Evolutionary conservation across 53 echinoderm and acorn worm genomes (phyloP).

Genomic region (Astropecten irregularis): DNA sequence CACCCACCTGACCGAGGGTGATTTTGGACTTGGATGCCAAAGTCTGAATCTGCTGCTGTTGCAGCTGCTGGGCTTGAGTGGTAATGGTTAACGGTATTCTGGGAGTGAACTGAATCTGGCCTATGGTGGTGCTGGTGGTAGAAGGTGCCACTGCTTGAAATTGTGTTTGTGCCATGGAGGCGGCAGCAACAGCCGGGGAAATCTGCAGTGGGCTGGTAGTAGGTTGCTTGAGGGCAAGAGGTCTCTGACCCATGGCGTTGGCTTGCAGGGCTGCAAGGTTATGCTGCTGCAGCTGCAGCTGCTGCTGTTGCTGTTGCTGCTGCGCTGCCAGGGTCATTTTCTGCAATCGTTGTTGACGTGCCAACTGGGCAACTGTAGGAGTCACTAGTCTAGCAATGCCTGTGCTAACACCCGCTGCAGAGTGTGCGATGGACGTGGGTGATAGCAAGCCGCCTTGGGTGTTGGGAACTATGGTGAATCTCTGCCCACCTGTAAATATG

Average conservation of each 20-base stretch:
- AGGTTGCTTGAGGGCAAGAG: slow-evolving; percentile 55
- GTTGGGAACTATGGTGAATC: slow-evolving; percentile 64
- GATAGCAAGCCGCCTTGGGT: slow-evolving; percentile 26
- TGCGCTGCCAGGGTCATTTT: slow-evolving; percentile 44
- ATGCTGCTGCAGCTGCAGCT: slow-evolving; percentile 38
- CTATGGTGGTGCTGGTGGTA: slow-evolving; percentile 3
- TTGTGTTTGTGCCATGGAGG: slow-evolving; percentile 9
- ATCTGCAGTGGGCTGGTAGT: slow-evolving; percentile 28
- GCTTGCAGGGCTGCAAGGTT: background rate
- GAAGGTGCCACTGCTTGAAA: slow-evolving; percentile 23
- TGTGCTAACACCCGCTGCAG: background rate
- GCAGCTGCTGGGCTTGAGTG: slow-evolving; percentile 39
- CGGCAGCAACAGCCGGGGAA: slow-evolving; percentile 25
- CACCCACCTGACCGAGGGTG: slow-evolving; percentile 85
- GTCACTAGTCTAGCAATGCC: background rate
- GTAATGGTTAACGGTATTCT: slow-evolving; percentile 9
- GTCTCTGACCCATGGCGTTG: slow-evolving; percentile 43
- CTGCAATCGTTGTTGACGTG: slow-evolving; percentile 49
- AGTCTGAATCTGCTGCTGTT: slow-evolving; percentile 45
- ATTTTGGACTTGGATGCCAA: slow-evolving; percentile 60
- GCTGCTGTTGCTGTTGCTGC: slow-evolving; percentile 51
- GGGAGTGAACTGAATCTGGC: slow-evolving; percentile 45
- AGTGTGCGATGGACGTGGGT: slow-evolving; percentile 9
- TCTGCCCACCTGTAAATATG: slow-evolving; percentile 55
- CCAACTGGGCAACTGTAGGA: slow-evolving; percentile 37